Conservation (phyloP, 2,797 vertebrate genomes). For the Austrolebias charrua region DNA sequence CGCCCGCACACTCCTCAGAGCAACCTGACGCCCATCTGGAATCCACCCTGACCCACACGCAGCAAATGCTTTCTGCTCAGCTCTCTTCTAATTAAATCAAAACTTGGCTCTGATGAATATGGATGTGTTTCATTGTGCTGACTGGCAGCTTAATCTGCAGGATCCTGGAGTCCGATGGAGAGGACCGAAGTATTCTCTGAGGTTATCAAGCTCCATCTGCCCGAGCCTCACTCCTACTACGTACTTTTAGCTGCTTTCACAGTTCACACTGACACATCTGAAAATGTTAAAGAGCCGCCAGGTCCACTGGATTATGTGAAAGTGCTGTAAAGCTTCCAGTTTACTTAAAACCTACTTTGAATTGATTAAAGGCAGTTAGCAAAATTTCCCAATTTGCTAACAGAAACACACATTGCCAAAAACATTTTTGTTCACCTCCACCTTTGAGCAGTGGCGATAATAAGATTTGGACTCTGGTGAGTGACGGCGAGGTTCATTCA, state of each 20-base stretch:
- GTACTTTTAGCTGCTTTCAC: conserved; percentile 30
- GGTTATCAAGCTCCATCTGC: conserved; percentile 60
- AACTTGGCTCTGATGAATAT: conserved; percentile 42
- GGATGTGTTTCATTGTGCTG: conserved; percentile 35
- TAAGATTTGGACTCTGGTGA: too few species aligned
- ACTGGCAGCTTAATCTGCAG: conserved; percentile 46
- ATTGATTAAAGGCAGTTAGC: too few species aligned
- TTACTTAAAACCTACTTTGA: too few species aligned
- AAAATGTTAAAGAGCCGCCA: background rate
- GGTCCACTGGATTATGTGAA: background rate
- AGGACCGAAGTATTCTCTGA: conserved; percentile 27
- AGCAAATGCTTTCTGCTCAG: conserved; percentile 1
- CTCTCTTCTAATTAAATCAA: conserved; percentile 28
- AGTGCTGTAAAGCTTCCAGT: background rate
- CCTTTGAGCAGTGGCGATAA: too few species aligned
- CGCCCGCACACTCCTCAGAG: conserved; percentile 28
- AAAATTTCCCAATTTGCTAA: too few species aligned
- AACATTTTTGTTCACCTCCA: too few species aligned
- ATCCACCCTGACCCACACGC: conserved; percentile 21
- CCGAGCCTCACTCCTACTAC: conserved; percentile 49
- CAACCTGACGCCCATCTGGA: conserved; percentile 69
- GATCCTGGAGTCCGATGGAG: conserved; percentile 28
- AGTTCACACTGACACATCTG: conserved; percentile 35
- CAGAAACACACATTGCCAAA: too few species aligned
- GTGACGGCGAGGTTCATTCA: too few species aligned